Evolutionary conservation across 2,797 vertebrate genomes (phyloP).

Genomic region (Psittacula echo): DNA sequence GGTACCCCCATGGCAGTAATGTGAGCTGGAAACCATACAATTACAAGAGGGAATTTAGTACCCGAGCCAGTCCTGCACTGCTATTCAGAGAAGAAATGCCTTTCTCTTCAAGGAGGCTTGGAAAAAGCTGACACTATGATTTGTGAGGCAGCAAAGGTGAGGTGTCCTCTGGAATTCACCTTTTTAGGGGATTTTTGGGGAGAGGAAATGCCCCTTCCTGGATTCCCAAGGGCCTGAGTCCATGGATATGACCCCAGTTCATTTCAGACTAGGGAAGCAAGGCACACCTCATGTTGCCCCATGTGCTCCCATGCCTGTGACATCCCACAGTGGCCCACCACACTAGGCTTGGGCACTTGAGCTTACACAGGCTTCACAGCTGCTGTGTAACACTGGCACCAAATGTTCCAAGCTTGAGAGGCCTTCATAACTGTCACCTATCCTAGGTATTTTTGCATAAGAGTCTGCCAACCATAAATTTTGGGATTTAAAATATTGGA

Average conservation of each 20-base stretch:
- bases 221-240: background rate
- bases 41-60: background rate
- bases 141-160: background rate
- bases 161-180: background rate
- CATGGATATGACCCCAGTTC: background rate
- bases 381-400: rapidly evolving
- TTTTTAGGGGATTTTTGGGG: background rate
- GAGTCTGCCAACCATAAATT: background rate
- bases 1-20: background rate
- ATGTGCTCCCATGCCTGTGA: background rate
- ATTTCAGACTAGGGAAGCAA: background rate
- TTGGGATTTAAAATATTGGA: background rate
- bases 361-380: background rate
- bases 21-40: background rate
- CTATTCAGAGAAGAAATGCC: background rate
- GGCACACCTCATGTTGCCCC: background rate
- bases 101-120: background rate
- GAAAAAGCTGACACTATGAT: background rate
- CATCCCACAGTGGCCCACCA: background rate
- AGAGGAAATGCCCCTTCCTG: background rate
- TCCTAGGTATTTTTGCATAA: background rate
- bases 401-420: background rate
- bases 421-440: background rate
- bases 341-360: background rate
- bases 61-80: background rate